Conservation (phyloP, 2,888 invertebrate species). For the Ophraella communa region DNA sequence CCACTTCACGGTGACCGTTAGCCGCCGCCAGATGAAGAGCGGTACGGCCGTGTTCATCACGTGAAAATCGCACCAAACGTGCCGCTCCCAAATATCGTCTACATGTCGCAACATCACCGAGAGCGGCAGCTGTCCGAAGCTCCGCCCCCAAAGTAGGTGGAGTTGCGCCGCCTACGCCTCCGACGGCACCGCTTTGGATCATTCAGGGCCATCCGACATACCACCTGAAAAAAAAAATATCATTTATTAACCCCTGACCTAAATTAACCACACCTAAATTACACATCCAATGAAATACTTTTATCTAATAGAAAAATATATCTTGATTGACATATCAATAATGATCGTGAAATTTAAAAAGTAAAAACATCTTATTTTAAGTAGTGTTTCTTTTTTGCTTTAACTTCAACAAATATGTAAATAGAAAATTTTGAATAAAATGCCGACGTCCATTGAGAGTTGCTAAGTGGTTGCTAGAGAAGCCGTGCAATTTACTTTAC, state of each 20-base stretch:
- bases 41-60: conserved; percentile 57
- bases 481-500: too few species aligned
- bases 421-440: too few species aligned
- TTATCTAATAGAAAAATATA: too few species aligned
- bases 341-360: too few species aligned
- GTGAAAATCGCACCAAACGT: conserved; percentile 55
- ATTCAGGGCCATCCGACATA: conserved; percentile 59
- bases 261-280: too few species aligned
- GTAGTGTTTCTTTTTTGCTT: too few species aligned
- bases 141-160: conserved; percentile 44
- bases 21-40: conserved; percentile 58
- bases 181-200: conserved; percentile 43
- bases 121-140: conserved; percentile 56
- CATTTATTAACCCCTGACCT: not conserved
- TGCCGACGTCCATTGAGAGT: too few species aligned
- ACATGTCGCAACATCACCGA: conserved; percentile 55
- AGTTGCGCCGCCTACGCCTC: conserved; percentile 43
- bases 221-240: conserved; percentile 46
- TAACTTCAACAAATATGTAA: too few species aligned
- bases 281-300: too few species aligned
- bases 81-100: conserved; percentile 52
- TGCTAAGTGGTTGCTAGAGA: too few species aligned
- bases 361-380: too few species aligned
- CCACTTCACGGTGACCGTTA: conserved; percentile 54
- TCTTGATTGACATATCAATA: too few species aligned